These are phyloP conservation scores for Pyxicephalus adspersus DNA, from an alignment of 2,113 vertebrate genomes.

Conservation along the genomic window DNA sequence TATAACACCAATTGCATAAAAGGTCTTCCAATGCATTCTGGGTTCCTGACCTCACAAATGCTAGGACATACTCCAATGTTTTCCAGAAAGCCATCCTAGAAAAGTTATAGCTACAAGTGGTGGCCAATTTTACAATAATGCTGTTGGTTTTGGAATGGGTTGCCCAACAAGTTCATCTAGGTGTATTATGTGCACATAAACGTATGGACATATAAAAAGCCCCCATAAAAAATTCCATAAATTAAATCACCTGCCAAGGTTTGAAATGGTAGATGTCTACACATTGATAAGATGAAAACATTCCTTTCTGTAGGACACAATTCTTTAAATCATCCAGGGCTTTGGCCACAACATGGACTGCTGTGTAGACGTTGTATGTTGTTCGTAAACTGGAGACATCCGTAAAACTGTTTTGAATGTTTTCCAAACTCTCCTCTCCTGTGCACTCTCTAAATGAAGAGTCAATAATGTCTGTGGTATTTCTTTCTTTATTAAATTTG, in stretches of 20 bases:
- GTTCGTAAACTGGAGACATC: constrained; percentile 40
- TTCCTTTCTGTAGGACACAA: background rate
- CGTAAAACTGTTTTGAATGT: constrained; percentile 3
- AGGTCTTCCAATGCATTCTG: too few species aligned
- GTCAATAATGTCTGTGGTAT: background rate
- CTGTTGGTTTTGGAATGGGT: too few species aligned
- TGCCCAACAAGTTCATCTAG: too few species aligned
- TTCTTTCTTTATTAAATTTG: background rate
- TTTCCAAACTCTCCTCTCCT: constrained; percentile 17
- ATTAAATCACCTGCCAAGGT: background rate
- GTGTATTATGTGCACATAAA: too few species aligned
- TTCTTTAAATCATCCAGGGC: constrained; percentile 52
- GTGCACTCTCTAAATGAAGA: constrained; percentile 4
- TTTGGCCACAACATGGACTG: constrained; percentile 57
- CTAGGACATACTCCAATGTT: too few species aligned
- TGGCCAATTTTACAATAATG: too few species aligned
- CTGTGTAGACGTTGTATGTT: constrained; percentile 58
- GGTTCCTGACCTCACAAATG: too few species aligned
- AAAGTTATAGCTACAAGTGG: too few species aligned
- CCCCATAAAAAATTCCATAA: too few species aligned
- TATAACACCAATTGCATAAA: too few species aligned
- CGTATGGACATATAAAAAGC: too few species aligned
- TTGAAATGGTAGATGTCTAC: background rate
- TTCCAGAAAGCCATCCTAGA: too few species aligned
- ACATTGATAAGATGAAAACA: background rate